Percentiles rank a stretch among this genome's conserved stretches.
These are phyloP conservation scores for Deilephila porcellus DNA, from an alignment of 2,888 invertebrate species.

Conservation along the genomic window DNA sequence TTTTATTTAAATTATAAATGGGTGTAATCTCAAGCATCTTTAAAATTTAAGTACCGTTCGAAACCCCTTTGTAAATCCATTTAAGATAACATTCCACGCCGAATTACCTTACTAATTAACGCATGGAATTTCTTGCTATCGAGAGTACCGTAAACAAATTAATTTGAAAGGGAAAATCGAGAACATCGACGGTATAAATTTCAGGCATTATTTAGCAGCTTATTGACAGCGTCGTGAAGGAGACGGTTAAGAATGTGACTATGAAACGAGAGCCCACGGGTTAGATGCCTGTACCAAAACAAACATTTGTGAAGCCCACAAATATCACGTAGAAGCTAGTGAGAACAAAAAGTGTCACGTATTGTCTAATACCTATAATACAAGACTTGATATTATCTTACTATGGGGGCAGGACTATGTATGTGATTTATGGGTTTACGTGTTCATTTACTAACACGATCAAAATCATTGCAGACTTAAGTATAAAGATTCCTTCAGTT, in stretches of 20 bases:
- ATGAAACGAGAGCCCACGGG: too few species aligned
- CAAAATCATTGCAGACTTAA: too few species aligned
- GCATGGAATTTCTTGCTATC: constrained; percentile 42
- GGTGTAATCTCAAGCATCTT: constrained; percentile 26
- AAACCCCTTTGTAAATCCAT: constrained; percentile 42
- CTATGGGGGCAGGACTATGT: too few species aligned
- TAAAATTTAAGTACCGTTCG: constrained; percentile 27
- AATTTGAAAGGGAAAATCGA: constrained; percentile 1
- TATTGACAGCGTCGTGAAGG: background rate
- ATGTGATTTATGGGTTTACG: too few species aligned
- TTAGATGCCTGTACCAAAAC: too few species aligned
- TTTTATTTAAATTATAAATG: constrained; percentile 3
- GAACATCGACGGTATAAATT: background rate
- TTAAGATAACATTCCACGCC: constrained; percentile 44
- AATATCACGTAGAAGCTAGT: too few species aligned
- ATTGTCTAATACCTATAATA: too few species aligned
- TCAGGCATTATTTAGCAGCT: background rate
- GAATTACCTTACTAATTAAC: constrained; percentile 45
- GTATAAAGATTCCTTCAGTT: background rate
- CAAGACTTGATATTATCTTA: too few species aligned
- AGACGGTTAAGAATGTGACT: too few species aligned
- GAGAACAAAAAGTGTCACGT: too few species aligned
- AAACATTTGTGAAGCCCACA: too few species aligned
- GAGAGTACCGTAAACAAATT: constrained; percentile 34
- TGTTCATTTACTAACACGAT: background rate